Evolutionary conservation across 2,113 vertebrate genomes (phyloP), one percentile per base, ranked within the genome.

Genomic region (Myrmecophaga tridactyla): DNA sequence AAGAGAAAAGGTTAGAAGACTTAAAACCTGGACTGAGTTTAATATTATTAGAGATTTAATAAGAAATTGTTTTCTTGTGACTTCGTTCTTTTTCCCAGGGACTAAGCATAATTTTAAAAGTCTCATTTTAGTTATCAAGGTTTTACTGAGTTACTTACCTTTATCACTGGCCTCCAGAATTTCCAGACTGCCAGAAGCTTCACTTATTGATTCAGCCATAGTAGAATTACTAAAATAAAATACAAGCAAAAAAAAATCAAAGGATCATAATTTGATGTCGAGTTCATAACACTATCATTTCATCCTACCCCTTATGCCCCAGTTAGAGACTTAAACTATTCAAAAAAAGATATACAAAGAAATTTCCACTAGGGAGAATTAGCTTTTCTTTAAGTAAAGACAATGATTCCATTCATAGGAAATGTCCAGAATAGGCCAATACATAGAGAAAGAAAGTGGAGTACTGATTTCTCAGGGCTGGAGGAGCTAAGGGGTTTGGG

Each of bases 121-220:
- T 84, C 23, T 36, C 73, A 48, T 53, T 81, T 21, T 85, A 31
- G 65, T 88, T 60, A 89, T 62, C 72, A 87, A 69, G 31, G 36
- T 82, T 92, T 76, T 36, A n/a, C 72, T 80, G 43, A 6, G 17
- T 81, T 76, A 94, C 97, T 97, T 96, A 97, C 98, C 98, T 31
- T 99, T 99, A 82, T 99, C 99, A 0, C 70, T 87, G 7, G 77
- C 46, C 43, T 99, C 99, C 86, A 98, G 96, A 63, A 96, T 80
- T 90, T 99, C 99, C 96, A 98, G 94, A 93, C 96, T 97, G 87
- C 94, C 93, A 80, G 90, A 97, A 96, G 97, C 92, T 13, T 98
- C 99, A 89, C 97, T 96, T 90, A 97, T 81, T 95, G 97, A 98
- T 0, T 98, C 98, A 63, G 98, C 98, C 99, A 99, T 99, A 93